Evolutionary conservation across 2,888 invertebrate species (phyloP).

Genomic region (Dryocosmus kuriphilus): DNA sequence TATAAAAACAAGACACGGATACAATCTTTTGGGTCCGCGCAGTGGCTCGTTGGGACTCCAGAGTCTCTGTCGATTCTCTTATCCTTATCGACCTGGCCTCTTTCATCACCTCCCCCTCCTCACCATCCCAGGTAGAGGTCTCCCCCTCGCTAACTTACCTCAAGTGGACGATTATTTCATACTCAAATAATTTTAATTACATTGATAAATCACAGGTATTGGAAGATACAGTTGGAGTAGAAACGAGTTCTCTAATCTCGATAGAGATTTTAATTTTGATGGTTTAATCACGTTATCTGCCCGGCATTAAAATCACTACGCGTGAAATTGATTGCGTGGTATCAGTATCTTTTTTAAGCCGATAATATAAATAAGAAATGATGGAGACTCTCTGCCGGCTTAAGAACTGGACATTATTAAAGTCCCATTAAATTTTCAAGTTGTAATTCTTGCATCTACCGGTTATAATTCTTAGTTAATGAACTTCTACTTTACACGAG

Average conservation of each 20-base stretch:
- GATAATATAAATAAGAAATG: constrained; percentile 38
- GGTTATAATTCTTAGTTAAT: constrained; percentile 38
- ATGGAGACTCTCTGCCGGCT: constrained; percentile 29
- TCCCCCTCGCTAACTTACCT: background rate
- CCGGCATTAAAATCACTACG: constrained; percentile 38
- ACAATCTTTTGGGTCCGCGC: constrained; percentile 76
- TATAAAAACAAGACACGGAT: constrained; percentile 78
- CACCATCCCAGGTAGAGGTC: too few species aligned
- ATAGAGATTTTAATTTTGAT: constrained; percentile 38
- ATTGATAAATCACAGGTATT: constrained; percentile 27
- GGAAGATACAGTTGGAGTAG: background rate
- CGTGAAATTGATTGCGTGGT: constrained; percentile 38
- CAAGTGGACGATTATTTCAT: constrained; percentile 5
- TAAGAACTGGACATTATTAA: constrained; percentile 37
- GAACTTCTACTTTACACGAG: constrained; percentile 38
- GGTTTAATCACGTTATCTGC: constrained; percentile 33
- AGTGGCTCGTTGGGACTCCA: constrained; percentile 73
- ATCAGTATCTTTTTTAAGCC: constrained; percentile 40
- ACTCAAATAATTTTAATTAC: constrained; percentile 37
- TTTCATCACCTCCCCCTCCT: constrained; percentile 44
- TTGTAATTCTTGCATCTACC: constrained; percentile 36
- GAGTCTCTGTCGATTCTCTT: constrained; percentile 69
- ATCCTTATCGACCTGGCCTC: constrained; percentile 57
- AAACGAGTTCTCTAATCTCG: constrained; percentile 33
- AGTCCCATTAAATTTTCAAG: constrained; percentile 41